phyloP scores from a whole-genome alignment of 2,888 invertebrate species.

The Pyrochroa serraticornis region DNA sequence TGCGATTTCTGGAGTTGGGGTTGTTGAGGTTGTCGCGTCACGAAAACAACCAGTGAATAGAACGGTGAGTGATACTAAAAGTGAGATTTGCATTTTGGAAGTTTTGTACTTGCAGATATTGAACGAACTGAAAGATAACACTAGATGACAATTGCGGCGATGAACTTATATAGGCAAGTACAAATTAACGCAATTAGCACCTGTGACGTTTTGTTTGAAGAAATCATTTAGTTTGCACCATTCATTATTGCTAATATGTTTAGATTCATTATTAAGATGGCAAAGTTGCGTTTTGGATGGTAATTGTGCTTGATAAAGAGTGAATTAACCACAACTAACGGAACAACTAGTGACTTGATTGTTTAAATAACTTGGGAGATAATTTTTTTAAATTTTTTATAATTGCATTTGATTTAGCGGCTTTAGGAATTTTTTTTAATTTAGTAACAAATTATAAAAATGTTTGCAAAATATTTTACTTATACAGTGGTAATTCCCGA shows the following conservation, averaged over 20 bases:
- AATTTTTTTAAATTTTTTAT: no score
- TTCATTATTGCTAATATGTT: slow-evolving; percentile 8
- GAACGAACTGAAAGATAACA: slow-evolving; percentile 3
- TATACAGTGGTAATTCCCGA: no score
- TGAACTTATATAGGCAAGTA: neutral
- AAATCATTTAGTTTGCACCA: slow-evolving; percentile 10
- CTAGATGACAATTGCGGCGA: neutral
- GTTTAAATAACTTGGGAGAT: no score
- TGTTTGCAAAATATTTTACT: no score
- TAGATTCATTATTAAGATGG: slow-evolving; percentile 9
- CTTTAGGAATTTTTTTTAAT: no score
- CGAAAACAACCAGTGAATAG: neutral
- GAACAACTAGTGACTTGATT: no score
- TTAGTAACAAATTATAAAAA: no score
- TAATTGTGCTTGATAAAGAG: no score
- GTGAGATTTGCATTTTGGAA: neutral
- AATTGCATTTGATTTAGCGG: no score
- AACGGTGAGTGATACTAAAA: no score
- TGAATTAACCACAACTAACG: no score
- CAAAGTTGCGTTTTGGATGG: neutral
- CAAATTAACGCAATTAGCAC: slow-evolving; percentile 35
- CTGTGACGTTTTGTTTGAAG: slow-evolving; percentile 28
- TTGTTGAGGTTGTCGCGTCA: neutral
- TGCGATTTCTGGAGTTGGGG: neutral
- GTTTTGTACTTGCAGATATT: neutral